Conservation (phyloP, 2,113 vertebrate species). For the Ellobius talpinus region DNA sequence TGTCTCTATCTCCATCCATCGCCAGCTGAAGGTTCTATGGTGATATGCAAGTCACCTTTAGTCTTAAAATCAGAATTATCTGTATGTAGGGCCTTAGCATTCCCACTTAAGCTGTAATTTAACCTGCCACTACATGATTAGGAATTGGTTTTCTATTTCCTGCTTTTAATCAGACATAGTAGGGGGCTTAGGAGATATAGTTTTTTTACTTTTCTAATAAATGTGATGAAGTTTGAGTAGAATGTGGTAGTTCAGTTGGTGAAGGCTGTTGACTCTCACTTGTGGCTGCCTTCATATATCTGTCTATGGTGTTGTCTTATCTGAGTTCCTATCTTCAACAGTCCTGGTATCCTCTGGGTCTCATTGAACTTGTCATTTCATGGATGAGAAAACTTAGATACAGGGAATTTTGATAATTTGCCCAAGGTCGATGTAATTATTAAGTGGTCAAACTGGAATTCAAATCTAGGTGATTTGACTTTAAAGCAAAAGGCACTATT, state of each 20-base stretch:
- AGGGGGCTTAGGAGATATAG: not conserved
- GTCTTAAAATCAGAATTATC: constrained; percentile 53
- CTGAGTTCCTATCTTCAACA: not conserved
- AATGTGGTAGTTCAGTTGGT: not conserved
- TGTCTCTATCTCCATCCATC: too few relatives aligned
- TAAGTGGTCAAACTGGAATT: constrained; percentile 3
- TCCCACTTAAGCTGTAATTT: constrained; percentile 36
- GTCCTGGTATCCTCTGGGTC: not conserved
- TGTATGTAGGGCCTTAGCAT: constrained; percentile 10
- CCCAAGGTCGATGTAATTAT: constrained; percentile 22
- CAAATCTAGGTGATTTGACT: constrained; percentile 36
- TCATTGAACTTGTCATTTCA: constrained; percentile 41
- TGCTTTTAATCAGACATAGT: not conserved
- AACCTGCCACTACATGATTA: constrained; percentile 1
- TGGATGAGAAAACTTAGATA: constrained; percentile 44
- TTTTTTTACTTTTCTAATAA: constrained; percentile 25
- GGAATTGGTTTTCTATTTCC: not conserved
- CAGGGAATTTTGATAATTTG: constrained; percentile 40
- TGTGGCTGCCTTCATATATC: not conserved
- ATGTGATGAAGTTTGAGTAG: not conserved
- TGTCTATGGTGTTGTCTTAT: not conserved
- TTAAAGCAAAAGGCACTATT: constrained; percentile 9
- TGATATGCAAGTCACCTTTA: too few relatives aligned
- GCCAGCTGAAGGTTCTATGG: too few relatives aligned
- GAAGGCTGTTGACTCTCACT: not conserved